These are phyloP conservation scores for Serranus cabrilla DNA, from an alignment of 2,797 vertebrate genomes.

Conservation along the genomic window DNA sequence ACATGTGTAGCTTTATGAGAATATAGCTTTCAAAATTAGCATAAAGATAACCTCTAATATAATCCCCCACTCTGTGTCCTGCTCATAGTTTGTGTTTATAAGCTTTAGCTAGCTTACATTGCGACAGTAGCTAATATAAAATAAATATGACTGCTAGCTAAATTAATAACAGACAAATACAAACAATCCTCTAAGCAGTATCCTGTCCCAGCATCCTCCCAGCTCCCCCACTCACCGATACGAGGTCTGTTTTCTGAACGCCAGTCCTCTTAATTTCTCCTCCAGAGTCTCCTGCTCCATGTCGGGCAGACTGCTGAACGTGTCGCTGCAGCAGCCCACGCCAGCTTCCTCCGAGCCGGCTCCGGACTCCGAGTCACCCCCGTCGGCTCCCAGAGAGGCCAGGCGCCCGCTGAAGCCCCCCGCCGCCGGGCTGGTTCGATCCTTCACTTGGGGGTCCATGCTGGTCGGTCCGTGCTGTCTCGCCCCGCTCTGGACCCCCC, in stretches of 20 bases:
- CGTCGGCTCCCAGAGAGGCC: slow-evolving; percentile 82
- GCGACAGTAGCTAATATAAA: neutral
- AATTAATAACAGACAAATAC: neutral
- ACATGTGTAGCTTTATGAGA: slow-evolving; percentile 2
- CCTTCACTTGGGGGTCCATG: slow-evolving; percentile 86
- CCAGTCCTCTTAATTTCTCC: slow-evolving; percentile 93
- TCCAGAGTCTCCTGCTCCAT: slow-evolving; percentile 91
- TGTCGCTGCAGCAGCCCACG: slow-evolving; percentile 79
- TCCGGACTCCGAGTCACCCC: slow-evolving; percentile 82
- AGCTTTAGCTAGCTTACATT: slow-evolving; percentile 11
- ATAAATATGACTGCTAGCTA: neutral
- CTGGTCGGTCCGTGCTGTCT: slow-evolving; percentile 63
- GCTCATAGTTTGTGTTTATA: slow-evolving; percentile 12
- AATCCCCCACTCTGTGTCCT: neutral
- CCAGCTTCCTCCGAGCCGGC: slow-evolving; percentile 80
- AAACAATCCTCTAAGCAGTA: slow-evolving; percentile 2
- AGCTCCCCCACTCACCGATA: slow-evolving; percentile 89
- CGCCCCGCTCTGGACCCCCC: slow-evolving; percentile 75
- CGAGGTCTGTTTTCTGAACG: slow-evolving; percentile 97
- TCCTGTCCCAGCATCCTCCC: slow-evolving; percentile 63
- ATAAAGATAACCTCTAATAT: neutral
- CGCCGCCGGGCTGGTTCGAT: slow-evolving; percentile 62
- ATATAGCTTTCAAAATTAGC: slow-evolving; percentile 8
- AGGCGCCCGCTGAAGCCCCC: slow-evolving; percentile 70
- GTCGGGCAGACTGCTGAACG: slow-evolving; percentile 83